phyloP scores from a whole-genome alignment of 35 echinoderm and acorn worm species.

The Holothuria glaberrima region DNA sequence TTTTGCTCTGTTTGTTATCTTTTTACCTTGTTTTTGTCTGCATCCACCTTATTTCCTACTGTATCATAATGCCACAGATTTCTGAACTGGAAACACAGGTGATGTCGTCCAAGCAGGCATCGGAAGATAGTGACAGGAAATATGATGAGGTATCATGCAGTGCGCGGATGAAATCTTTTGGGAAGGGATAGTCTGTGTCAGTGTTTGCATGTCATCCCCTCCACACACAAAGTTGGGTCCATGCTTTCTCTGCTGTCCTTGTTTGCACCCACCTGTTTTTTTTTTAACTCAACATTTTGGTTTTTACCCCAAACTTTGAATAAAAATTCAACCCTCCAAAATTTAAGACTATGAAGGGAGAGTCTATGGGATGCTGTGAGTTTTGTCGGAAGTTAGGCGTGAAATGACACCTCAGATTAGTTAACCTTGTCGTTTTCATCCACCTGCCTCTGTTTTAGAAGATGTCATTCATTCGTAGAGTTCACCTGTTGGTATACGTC shows the following conservation, averaged over 20 bases:
- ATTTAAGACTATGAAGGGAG: too few species aligned
- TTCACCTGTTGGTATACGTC: too few species aligned
- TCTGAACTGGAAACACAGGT: constrained; percentile 34
- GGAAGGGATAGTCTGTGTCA: background rate
- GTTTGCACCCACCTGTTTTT: too few species aligned
- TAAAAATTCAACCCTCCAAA: too few species aligned
- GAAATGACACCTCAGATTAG: too few species aligned
- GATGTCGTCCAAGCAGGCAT: background rate
- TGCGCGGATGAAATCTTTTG: background rate
- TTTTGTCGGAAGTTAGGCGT: too few species aligned
- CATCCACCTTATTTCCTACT: background rate
- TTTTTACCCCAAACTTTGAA: too few species aligned
- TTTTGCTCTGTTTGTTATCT: background rate
- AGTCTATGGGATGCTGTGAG: too few species aligned
- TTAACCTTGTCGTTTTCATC: background rate
- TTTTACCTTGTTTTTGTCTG: background rate
- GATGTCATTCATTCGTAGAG: background rate
- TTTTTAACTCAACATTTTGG: too few species aligned
- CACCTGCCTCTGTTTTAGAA: background rate
- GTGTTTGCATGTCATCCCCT: constrained; percentile 41
- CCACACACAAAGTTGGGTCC: background rate
- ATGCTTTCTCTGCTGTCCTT: too few species aligned
- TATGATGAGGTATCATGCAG: constrained; percentile 56
- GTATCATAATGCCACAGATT: constrained; percentile 45
- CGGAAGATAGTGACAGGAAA: constrained; percentile 56